These are phyloP conservation scores for Mythimna albipuncta DNA, from an alignment of 2,888 invertebrate genomes.

Conservation along the genomic window DNA sequence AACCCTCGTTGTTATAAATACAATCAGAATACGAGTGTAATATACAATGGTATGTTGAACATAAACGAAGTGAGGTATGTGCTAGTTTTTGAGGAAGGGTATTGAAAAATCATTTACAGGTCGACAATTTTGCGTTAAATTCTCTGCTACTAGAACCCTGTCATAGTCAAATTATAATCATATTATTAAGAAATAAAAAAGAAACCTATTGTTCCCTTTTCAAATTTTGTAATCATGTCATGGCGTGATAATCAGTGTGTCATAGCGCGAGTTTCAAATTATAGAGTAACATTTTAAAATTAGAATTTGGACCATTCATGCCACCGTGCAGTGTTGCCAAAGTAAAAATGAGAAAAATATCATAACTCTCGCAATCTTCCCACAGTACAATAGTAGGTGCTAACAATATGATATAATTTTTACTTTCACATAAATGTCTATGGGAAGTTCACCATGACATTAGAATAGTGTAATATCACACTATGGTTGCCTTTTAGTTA, in stretches of 20 bases:
- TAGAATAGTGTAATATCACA: conserved; percentile 29
- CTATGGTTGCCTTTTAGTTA: background rate
- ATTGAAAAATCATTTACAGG: too few species aligned
- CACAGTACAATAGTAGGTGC: conserved; percentile 46
- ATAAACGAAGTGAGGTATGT: too few species aligned
- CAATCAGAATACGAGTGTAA: too few species aligned
- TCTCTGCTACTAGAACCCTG: too few species aligned
- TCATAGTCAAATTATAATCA: background rate
- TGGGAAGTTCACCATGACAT: conserved; percentile 34
- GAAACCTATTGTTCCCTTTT: background rate
- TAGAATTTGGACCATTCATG: conserved; percentile 19
- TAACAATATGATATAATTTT: conserved; percentile 49
- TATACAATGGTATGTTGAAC: too few species aligned
- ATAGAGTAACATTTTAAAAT: background rate
- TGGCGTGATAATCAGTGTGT: background rate
- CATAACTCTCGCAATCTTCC: conserved; percentile 36
- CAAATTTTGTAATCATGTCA: background rate
- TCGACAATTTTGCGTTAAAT: too few species aligned
- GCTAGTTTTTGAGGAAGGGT: too few species aligned
- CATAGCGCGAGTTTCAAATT: background rate
- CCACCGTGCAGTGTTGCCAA: conserved; percentile 28
- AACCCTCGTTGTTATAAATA: too few species aligned
- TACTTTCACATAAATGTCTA: conserved; percentile 53
- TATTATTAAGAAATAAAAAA: background rate
- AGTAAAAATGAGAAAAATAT: conserved; percentile 24